These are phyloP conservation scores for Pongo pygmaeus DNA, from an alignment of 2,113 vertebrate species.

Conservation along the genomic window DNA sequence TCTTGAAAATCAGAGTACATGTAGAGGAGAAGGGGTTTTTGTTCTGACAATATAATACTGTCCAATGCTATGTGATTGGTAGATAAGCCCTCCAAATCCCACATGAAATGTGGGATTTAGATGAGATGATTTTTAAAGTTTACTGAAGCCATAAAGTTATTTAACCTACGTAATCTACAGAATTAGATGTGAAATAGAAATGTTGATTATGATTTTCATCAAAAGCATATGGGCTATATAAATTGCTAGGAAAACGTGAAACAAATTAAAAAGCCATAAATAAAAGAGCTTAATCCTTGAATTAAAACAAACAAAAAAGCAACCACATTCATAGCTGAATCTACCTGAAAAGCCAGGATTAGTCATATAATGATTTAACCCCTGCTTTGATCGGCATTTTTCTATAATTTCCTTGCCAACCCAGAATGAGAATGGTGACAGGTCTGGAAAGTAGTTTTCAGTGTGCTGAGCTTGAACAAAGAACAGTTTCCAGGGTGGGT, in stretches of 20 bases:
- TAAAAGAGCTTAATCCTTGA: slow-evolving; percentile 25
- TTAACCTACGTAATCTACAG: not conserved
- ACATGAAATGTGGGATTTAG: not conserved
- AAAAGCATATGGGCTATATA: not conserved
- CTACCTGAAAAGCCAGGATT: slow-evolving; percentile 65
- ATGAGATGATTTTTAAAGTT: not conserved
- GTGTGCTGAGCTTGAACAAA: slow-evolving; percentile 81
- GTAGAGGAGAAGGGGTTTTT: not conserved
- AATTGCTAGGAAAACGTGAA: not conserved
- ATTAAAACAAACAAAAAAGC: slow-evolving; percentile 14
- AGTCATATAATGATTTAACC: slow-evolving; percentile 9
- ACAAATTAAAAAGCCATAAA: not conserved
- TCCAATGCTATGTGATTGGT: not conserved
- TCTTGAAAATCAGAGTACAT: not conserved
- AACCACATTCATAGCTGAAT: slow-evolving; percentile 68
- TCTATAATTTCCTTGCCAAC: slow-evolving; percentile 78
- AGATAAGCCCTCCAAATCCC: not conserved
- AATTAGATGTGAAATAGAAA: not conserved
- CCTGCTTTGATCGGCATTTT: slow-evolving; percentile 82
- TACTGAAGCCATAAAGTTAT: not conserved
- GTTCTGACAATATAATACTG: not conserved
- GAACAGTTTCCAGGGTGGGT: slow-evolving; percentile 81
- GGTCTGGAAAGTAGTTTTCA: slow-evolving; percentile 81
- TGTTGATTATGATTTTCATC: not conserved
- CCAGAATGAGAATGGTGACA: slow-evolving; percentile 78